Base-by-base conservation (phyloP, 2,113 vertebrate species). In the Hydrochoerus hydrochaeris region DNA sequence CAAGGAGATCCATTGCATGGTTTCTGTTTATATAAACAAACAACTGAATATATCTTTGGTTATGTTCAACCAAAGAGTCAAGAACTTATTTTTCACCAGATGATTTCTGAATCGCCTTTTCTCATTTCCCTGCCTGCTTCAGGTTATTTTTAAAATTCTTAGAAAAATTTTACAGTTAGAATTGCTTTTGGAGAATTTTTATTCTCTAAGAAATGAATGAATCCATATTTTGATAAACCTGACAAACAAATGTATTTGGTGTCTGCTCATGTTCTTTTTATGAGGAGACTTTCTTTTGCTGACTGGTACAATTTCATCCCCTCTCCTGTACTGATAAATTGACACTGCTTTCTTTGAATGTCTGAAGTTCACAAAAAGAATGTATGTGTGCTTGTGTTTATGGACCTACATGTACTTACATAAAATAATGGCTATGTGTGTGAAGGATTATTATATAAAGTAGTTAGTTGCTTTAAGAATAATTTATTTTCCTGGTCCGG, bases 181-280 rank as follows among this genome's bases (percentile, higher is more conserved):
- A 75, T 92, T 96, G 41, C 93, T 95, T 88, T 86, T 85, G n/a
- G 52, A 96, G 78, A 88, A 46, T 26, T 77, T 94, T 95, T 82
- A 77, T 81, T 81, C 46, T 94, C 82, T 62, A 88, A 88, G 83
- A 77, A 91, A 77, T 87, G n/a, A 49, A n/a, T 32, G 54, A 90
- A 83, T 88, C 88, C 35, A 0, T 92, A 67, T 96, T 97, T 95
- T 96, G 91, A 92, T 91, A 88, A 96, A 91, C 71, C 58, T 96
- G 71, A 89, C 62, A 91, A 94, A 95, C 81, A 96, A 92, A 96
- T 82, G 41, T n/a, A 94, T 96, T 69, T 88, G 71, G 35, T 65
- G 16, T 46, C 58, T 91, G 63, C 8, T 93, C 17, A 38, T 85
- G 44, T 90, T 94, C 24, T 71, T 93, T 88, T 94, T 81, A 52